A percentile compares a stretch with the other conserved stretches of the same genome.
These are phyloP conservation scores for Tretioscincus oriximinensis DNA, from an alignment of 2,113 vertebrate species.

Conservation along the genomic window DNA sequence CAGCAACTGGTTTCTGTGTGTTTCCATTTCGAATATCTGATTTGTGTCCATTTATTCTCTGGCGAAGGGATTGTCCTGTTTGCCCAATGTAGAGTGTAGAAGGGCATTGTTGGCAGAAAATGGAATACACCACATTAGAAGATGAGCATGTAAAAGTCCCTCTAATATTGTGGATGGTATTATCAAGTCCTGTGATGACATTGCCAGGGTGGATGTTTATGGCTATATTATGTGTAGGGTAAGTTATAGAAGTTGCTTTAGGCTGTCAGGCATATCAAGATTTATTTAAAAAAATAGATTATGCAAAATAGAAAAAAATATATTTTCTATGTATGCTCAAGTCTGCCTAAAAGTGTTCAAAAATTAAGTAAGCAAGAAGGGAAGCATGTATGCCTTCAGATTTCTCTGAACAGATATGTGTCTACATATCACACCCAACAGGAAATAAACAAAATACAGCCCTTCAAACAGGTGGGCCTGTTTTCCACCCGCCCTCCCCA, in stretches of 20 bases:
- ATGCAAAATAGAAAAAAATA: not conserved
- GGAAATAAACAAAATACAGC: slow-evolving; percentile 74
- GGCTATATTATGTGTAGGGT: too few species aligned
- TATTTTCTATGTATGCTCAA: not conserved
- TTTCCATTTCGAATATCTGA: too few species aligned
- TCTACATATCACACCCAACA: slow-evolving; percentile 22
- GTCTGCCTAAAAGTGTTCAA: not conserved
- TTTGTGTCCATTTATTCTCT: too few species aligned
- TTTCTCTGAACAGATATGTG: slow-evolving; percentile 25
- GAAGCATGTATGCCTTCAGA: slow-evolving; percentile 16
- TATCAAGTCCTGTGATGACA: too few species aligned
- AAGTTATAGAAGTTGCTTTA: not conserved
- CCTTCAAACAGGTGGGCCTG: slow-evolving; percentile 88
- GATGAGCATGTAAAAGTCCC: too few species aligned
- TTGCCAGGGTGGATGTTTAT: too few species aligned
- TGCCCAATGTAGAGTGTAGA: too few species aligned
- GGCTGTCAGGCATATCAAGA: not conserved
- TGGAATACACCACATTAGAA: too few species aligned
- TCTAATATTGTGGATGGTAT: too few species aligned
- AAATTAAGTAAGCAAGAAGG: slow-evolving; percentile 42
- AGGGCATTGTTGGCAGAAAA: too few species aligned
- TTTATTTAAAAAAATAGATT: not conserved
- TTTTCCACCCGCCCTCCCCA: slow-evolving; percentile 48
- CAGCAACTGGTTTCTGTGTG: too few species aligned
- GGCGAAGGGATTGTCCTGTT: too few species aligned